Base-by-base conservation (phyloP, 2,888 invertebrate species). In the Dorcus parallelipipedus region DNA sequence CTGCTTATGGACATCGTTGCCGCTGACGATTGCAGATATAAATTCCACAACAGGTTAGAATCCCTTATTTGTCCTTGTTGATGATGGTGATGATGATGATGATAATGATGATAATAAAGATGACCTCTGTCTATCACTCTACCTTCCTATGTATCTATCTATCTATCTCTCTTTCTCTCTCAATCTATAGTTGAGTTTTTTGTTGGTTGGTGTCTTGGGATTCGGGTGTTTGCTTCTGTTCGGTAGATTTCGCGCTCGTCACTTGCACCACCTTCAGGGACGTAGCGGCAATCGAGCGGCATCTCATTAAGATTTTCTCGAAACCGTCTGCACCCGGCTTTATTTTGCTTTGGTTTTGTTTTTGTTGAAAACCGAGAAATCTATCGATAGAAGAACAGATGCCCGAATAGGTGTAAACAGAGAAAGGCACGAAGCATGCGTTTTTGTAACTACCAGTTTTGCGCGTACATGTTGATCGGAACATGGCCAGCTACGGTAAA, bases 1-100 rank as follows among this genome's bases (percentile, higher is more conserved):
- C 88, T 95, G 76, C 89, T 96, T 81, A 92, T 96, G 93, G 95
- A 96, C 89, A 93, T 95, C 84, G 93, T 95, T 77, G 93, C 95
- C 76, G 93, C 94, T 73, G 95, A 96, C 84, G 95, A 95, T 85
- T 94, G 93, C 86, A 87, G 91, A 85, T 92, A 92, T 87, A 91
- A 92, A 86, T 92, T 92, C 86, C 92, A 92, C 84, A 92, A 92
- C 89, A 91, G 91, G 91, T 91, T 88, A 81, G 79, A 73, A 60
- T 60, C 59, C 56, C 54, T 49, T 61, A 55, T 60, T 58, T 56
- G 50, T 45, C 23, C 48, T 54, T 61, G 58, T 60, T 55, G 57
- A 52, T 60, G 33, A 41, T 26, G 26, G 26, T 41, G 43, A 23
- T 42, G 26, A 33, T 33, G 26, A 33, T 14, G 26, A 49, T 33